Evolutionary conservation across 2,113 vertebrate genomes (phyloP), one percentile per base, ranked within the genome.

Genomic region (Steatornis caripensis): DNA sequence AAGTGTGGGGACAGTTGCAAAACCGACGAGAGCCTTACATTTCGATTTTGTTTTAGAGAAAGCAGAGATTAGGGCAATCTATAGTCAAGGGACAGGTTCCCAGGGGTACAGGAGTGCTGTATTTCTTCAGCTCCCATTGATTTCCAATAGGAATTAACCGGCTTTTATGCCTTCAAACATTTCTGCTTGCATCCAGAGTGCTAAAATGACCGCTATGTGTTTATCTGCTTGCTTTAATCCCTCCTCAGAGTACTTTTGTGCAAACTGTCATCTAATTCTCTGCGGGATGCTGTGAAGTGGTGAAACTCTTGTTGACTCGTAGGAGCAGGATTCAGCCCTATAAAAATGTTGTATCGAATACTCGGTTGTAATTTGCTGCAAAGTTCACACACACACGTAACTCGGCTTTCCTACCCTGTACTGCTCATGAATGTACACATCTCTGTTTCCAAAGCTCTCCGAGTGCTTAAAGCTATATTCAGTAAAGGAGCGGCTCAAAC

Each of bases 111-210:
- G 16, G 68, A 54, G 41, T 57, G 89, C 92, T 84, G 24, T 7
- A 13, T 68, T 84, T 57, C 61, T 58, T 46, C 84, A 61, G 45
- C 70, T 82, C 26, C 65, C 54, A 91, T 87, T 84, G 90, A 95
- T 94, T 96, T 95, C 92, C 72, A 18, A 87, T 76, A 65, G 74
- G 77, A 94, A 65, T 84, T 76, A 89, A 45, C 37, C 18, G 74
- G 20, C 65, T 91, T 90, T 85, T 91, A 45, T 34, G 17, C 83
- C 57, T 79, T 60, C 68, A 43, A 62, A 84, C 83, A 23, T n/a
- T 74, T 81, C 49, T 66, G n/a, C 34, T 60, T 70, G 34, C 23
- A 74, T 26, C 9, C 48, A 32, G 58, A 48, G 45, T 22, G 81
- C 85, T 88, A 41, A 90, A 93, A 76, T 5, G 36, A 53, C n/a